Evolutionary conservation across 64 coral and sea anemone species (phyloP), one percentile per base, ranked within the genome.

Genomic region (Pocillopora damicornis): DNA sequence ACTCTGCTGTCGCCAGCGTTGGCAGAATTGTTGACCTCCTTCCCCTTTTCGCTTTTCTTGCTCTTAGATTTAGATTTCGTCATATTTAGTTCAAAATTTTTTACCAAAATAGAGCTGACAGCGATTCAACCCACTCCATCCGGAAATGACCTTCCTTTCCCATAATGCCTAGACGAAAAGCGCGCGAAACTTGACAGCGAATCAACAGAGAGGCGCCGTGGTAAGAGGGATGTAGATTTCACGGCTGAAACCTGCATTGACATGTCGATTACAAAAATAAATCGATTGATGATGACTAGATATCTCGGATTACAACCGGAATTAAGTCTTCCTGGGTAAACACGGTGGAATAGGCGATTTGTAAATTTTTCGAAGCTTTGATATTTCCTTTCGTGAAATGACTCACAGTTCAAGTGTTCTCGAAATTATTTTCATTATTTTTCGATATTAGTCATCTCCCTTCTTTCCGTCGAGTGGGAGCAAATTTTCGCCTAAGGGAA

Each of bases 61-160:
- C 83, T 84, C 74, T 96, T 96, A 9, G 94, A 96, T 75, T 96
- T 96, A 5, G 94, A 90, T 79, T 96, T 96, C 11, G 91, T 96
- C 94, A 96, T 96, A 13, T 75, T 89, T 11, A 80, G 42, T 20
- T 34, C 64, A 37, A 35, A 82, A 23, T 71, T 73, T 30, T 71
- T 11, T 17, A 57, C 81, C 35, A 56, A 84, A 84, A 84, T 84
- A 84, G 37, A 0, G 18, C 35, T 72, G 81, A 84, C 81, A 26
- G 65, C 37, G 57, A 17, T 3, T 23, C 63, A 58, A 59, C 57
- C 68, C 62, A 42, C 37, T n/a, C 66, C 0, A 22, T n/a, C 64
- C 64, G 81, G 63, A 84, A 84, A 84, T 37, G 63, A 15, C 63
- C 42, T 83, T 84, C 68, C 71, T 84, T 83, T 84, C 81, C 81